A percentile compares a stretch with the other conserved stretches of the same genome.
These are phyloP conservation scores for Flexamia atlantica DNA, from an alignment of 2,888 invertebrate species.

Conservation along the genomic window DNA sequence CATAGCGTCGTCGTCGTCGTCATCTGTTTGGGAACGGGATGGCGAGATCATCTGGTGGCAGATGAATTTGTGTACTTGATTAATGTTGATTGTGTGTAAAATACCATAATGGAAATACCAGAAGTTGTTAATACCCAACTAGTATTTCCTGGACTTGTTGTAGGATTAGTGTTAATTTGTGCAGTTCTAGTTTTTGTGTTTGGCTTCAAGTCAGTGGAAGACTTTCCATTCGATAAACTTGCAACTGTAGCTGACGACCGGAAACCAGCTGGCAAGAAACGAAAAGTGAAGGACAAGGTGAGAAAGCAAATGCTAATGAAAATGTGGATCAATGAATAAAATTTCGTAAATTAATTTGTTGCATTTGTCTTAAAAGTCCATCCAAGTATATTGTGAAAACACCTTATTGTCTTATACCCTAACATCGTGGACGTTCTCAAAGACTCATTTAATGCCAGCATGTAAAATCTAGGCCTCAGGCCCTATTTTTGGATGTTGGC, in stretches of 20 bases:
- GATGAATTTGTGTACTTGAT: slow-evolving; percentile 52
- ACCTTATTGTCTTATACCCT: not conserved
- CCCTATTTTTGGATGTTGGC: slow-evolving; percentile 49
- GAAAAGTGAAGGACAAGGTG: slow-evolving; percentile 73
- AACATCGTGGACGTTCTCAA: not conserved
- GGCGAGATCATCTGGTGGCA: slow-evolving; percentile 58
- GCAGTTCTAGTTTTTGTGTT: slow-evolving; percentile 87
- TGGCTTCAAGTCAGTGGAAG: slow-evolving; percentile 88
- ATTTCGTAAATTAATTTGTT: not conserved
- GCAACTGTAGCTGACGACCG: slow-evolving; percentile 80
- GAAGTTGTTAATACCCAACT: slow-evolving; percentile 75
- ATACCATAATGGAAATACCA: slow-evolving; percentile 61
- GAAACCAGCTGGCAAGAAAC: slow-evolving; percentile 83
- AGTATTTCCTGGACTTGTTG: slow-evolving; percentile 79
- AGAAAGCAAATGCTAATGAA: slow-evolving; percentile 53
- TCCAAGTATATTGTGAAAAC: not conserved
- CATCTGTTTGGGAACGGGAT: slow-evolving; percentile 40
- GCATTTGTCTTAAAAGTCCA: not conserved
- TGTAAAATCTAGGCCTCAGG: not conserved
- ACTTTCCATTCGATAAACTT: slow-evolving; percentile 88
- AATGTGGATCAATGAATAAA: slow-evolving; percentile 35
- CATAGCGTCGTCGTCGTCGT: slow-evolving; percentile 58
- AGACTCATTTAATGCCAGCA: not conserved
- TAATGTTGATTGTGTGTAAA: slow-evolving; percentile 27
- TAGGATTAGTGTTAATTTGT: slow-evolving; percentile 82